Evolutionary conservation across 2,888 invertebrate genomes (phyloP).

Genomic region (Sarcophaga caerulescens): DNA sequence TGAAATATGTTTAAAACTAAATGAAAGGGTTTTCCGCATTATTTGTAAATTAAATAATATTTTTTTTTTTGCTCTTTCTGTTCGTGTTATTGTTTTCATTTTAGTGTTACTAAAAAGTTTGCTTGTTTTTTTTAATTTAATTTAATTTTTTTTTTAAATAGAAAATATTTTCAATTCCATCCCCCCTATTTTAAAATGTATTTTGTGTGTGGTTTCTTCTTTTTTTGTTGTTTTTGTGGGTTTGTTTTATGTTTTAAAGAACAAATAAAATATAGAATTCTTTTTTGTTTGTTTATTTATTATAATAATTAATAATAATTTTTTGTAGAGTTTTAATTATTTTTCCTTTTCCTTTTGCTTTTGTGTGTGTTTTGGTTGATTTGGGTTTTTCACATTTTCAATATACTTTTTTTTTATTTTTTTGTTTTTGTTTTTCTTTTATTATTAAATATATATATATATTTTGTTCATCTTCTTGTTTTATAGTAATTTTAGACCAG

Average conservation of each 20-base stretch:
- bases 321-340: constrained; percentile 26
- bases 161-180: constrained; percentile 55
- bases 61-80: not conserved
- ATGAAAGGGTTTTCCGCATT: not conserved
- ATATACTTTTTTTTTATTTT: not conserved
- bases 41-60: constrained; percentile 37
- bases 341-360: too few relatives aligned
- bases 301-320: constrained; percentile 28
- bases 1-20: not conserved
- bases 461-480: constrained; percentile 15
- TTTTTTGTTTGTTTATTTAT: not conserved
- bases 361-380: not conserved
- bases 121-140: not conserved
- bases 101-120: not conserved
- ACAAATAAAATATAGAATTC: constrained; percentile 31
- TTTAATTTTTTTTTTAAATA: not conserved
- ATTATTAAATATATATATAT: constrained; percentile 8
- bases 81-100: not conserved
- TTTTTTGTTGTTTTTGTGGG: constrained; percentile 3
- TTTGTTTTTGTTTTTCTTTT: constrained; percentile 19
- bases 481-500: constrained; percentile 43
- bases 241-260: constrained; percentile 4
- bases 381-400: not conserved
- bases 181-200: not conserved
- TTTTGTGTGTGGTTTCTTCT: not conserved